Evolutionary conservation across 1,140 invertebrate genomes (phyloP).

Genomic region (Cydia splendana): DNA sequence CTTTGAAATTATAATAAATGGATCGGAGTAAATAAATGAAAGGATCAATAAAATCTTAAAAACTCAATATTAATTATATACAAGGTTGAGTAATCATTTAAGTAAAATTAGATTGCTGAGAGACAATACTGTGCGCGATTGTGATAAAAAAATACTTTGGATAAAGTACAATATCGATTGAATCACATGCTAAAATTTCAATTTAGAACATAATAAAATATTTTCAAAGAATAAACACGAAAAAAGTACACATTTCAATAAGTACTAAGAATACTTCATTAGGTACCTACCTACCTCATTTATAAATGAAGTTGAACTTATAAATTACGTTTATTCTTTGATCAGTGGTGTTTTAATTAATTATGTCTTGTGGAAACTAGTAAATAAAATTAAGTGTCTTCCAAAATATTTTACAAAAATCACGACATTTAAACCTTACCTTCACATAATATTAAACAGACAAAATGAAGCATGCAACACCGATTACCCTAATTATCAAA

Average conservation of each 20-base stretch:
- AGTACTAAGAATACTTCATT: neutral
- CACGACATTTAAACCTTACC: conserved; percentile 26
- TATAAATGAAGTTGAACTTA: neutral
- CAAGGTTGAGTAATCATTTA: neutral
- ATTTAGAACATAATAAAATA: neutral
- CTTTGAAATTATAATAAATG: no score
- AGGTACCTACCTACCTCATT: no score
- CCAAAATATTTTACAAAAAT: neutral
- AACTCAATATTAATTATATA: neutral
- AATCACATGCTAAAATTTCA: neutral
- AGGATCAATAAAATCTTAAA: no score
- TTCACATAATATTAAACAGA: neutral
- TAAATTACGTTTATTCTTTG: neutral
- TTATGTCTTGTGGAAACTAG: neutral
- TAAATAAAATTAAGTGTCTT: neutral
- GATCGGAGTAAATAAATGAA: no score
- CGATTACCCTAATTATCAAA: conserved; percentile 10
- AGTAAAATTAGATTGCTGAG: neutral
- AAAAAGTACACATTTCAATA: neutral
- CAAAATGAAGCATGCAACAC: conserved; percentile 18
- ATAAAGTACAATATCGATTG: neutral
- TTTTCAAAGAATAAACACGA: neutral
- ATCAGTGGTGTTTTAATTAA: neutral
- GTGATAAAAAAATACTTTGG: neutral
- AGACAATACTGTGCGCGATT: neutral